Conservation (phyloP, 2,113 vertebrate genomes). For the Eubucco bourcierii region DNA sequence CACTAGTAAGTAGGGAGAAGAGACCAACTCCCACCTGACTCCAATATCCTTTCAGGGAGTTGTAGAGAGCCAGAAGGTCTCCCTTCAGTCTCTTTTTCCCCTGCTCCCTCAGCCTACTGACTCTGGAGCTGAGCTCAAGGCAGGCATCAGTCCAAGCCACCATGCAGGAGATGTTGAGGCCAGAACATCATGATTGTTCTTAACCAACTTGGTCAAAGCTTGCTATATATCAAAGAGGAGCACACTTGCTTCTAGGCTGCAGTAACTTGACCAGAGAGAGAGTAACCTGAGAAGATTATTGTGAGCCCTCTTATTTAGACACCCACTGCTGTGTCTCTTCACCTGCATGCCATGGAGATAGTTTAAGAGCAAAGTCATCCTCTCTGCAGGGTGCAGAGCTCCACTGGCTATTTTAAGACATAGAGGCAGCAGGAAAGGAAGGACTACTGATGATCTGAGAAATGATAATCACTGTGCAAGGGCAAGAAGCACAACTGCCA, state of each 20-base stretch:
- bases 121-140: background rate
- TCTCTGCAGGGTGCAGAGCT: conserved; percentile 40
- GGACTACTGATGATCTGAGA: conserved; percentile 55
- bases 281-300: background rate
- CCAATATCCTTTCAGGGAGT: too few relatives aligned
- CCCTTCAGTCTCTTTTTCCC: too few relatives aligned
- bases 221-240: background rate
- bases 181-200: background rate
- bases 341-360: background rate
- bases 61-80: too few relatives aligned
- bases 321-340: background rate
- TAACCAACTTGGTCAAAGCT: background rate
- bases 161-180: background rate
- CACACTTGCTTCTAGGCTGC: background rate
- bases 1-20: too few relatives aligned
- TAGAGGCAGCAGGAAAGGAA: conserved; percentile 49
- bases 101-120: too few relatives aligned
- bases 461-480: conserved; percentile 56
- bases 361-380: conserved; percentile 50
- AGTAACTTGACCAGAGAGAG: background rate
- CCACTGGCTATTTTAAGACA: conserved; percentile 56
- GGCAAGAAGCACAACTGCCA: conserved; percentile 46
- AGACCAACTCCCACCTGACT: too few relatives aligned
- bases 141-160: background rate
- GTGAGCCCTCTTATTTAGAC: background rate